Conservation (phyloP, 2,797 vertebrate genomes). For the Rhynchotus rufescens region DNA sequence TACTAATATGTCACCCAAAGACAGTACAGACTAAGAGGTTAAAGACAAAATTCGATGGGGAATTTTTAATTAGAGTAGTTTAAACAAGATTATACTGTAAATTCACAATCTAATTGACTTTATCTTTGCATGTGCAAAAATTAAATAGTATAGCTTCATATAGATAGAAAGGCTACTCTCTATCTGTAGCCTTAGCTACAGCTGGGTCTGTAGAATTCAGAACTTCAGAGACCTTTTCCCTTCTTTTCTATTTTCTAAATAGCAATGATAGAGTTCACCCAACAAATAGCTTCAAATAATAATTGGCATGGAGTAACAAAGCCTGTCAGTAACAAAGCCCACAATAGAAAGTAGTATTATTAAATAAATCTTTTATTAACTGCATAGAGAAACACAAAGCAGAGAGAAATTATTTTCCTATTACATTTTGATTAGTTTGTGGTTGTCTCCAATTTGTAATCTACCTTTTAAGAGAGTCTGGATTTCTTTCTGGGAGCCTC, state of each 20-base stretch:
- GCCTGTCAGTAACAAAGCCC: background rate
- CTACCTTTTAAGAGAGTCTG: constrained; percentile 41
- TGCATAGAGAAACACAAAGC: constrained; percentile 32
- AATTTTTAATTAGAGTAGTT: background rate
- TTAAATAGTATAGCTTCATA: background rate
- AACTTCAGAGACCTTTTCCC: background rate
- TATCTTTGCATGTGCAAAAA: background rate
- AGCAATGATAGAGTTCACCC: background rate
- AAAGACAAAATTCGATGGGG: background rate
- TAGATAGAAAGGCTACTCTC: background rate
- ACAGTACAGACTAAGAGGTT: background rate
- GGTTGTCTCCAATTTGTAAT: constrained; percentile 36
- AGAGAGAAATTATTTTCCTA: constrained; percentile 49
- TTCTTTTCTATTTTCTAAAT: background rate
- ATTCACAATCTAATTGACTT: background rate
- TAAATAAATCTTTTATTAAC: constrained; percentile 39
- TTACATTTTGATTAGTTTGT: constrained; percentile 49
- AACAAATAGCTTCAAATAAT: background rate
- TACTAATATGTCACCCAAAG: constrained; percentile 11
- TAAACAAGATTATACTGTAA: background rate
- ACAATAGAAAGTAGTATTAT: background rate
- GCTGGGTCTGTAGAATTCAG: background rate
- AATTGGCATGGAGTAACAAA: background rate
- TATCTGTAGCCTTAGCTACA: background rate
- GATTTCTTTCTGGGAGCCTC: background rate